Conservation (phyloP, 2,113 vertebrate genomes). For the Isurus oxyrinchus region DNA sequence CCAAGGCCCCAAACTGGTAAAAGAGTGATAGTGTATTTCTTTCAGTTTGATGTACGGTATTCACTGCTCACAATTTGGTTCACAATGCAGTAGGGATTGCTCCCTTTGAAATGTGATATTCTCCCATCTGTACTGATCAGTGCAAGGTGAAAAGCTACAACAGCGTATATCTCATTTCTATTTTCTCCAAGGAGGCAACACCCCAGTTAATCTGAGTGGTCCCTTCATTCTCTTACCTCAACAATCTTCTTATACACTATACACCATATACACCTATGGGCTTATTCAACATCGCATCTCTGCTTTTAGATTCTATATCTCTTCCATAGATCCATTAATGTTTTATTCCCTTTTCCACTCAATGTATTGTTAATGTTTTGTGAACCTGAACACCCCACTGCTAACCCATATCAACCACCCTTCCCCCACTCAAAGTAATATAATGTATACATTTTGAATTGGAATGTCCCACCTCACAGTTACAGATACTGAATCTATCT, state of each 20-base stretch:
- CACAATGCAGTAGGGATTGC: too few species aligned
- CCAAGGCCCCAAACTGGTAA: too few species aligned
- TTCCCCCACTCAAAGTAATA: background rate
- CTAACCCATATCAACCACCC: too few species aligned
- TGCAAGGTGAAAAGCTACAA: background rate
- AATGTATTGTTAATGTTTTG: too few species aligned
- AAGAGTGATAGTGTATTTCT: too few species aligned
- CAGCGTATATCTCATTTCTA: background rate
- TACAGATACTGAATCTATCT: too few species aligned
- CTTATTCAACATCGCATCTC: background rate
- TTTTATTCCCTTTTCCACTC: background rate
- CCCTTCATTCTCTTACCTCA: background rate
- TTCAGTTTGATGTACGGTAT: too few species aligned
- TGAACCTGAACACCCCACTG: background rate
- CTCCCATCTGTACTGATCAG: background rate
- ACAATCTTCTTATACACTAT: background rate
- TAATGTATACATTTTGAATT: background rate
- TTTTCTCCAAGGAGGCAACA: background rate
- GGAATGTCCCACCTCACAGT: too few species aligned
- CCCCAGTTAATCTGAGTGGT: background rate
- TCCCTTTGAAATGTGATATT: too few species aligned
- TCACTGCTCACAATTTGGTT: too few species aligned
- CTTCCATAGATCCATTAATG: background rate
- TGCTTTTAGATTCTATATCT: background rate
- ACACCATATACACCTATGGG: background rate